These are phyloP conservation scores for Manduca sexta DNA, from an alignment of 1,140 invertebrate species.

Conservation along the genomic window DNA sequence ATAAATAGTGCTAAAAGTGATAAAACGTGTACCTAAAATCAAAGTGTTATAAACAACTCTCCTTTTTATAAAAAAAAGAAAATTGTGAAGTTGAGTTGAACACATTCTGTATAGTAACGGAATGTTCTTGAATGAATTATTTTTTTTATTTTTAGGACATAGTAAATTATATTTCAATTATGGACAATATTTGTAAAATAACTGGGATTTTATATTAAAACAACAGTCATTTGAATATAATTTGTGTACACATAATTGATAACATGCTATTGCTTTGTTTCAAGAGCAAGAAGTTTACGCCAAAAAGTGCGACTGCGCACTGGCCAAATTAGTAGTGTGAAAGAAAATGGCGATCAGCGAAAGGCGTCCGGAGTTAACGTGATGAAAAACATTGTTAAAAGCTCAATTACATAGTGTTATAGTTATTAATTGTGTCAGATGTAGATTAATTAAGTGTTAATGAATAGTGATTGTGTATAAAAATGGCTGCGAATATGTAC, in stretches of 20 bases:
- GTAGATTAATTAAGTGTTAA: conserved; percentile 75
- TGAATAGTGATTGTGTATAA: conserved; percentile 74
- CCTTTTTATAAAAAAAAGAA: background rate
- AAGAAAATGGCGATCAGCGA: conserved; percentile 75
- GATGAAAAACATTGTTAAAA: conserved; percentile 75
- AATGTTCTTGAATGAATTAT: conserved; percentile 68
- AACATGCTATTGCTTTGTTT: conserved; percentile 72
- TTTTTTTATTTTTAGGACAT: conserved; percentile 67
- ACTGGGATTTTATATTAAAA: conserved; percentile 47
- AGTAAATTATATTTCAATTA: conserved; percentile 66
- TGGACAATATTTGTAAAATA: conserved; percentile 66
- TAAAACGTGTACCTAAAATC: too few relatives aligned
- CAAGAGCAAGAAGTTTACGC: conserved; percentile 71
- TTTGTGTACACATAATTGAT: conserved; percentile 58
- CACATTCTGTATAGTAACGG: conserved; percentile 27
- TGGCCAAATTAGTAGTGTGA: conserved; percentile 75
- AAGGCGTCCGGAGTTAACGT: conserved; percentile 75
- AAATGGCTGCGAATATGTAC: conserved; percentile 97
- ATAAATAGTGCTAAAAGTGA: too few relatives aligned
- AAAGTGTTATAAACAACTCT: background rate
- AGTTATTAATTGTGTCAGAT: conserved; percentile 74
- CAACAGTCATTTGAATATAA: conserved; percentile 40
- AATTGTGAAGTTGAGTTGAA: background rate
- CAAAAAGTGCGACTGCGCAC: conserved; percentile 74
- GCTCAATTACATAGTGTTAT: conserved; percentile 75